These are phyloP conservation scores for Agriotes lineatus DNA, from an alignment of 2,888 invertebrate genomes.

Conservation along the genomic window DNA sequence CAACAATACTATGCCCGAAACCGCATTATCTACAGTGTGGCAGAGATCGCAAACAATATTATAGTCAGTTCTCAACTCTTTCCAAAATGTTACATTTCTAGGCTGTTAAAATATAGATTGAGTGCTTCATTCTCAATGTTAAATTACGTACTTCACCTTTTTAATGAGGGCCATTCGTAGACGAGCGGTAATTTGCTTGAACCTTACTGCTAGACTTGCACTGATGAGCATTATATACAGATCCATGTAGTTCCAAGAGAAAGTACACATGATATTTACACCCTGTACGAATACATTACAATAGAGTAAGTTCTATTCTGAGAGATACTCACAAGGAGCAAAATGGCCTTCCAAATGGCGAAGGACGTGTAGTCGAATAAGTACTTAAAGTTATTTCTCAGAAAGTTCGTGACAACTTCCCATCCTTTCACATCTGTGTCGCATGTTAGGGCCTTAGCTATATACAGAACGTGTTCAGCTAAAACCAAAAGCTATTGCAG, in stretches of 20 bases:
- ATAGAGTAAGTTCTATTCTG: background rate
- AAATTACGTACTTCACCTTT: slow-evolving; percentile 9
- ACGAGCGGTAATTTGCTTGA: slow-evolving; percentile 55
- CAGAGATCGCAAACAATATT: slow-evolving; percentile 73
- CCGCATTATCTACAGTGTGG: slow-evolving; percentile 70
- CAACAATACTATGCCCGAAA: slow-evolving; percentile 74
- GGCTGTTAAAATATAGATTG: slow-evolving; percentile 62
- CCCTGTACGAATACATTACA: slow-evolving; percentile 44
- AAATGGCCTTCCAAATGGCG: slow-evolving; percentile 6
- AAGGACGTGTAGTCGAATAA: slow-evolving; percentile 15
- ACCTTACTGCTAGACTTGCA: slow-evolving; percentile 55
- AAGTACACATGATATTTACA: slow-evolving; percentile 52
- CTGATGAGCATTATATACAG: slow-evolving; percentile 60
- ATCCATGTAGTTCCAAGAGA: slow-evolving; percentile 59
- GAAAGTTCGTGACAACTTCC: background rate
- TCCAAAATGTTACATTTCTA: slow-evolving; percentile 76
- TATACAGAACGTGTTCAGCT: slow-evolving; percentile 30
- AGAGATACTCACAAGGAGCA: slow-evolving; percentile 2
- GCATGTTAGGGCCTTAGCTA: slow-evolving; percentile 20
- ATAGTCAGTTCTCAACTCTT: slow-evolving; percentile 74
- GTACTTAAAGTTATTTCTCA: slow-evolving; percentile 12
- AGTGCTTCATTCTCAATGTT: background rate
- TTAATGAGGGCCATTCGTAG: slow-evolving; percentile 26
- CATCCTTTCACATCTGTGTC: background rate
- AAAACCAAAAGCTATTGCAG: slow-evolving; percentile 29